Conservation (phyloP, 2,797 vertebrate genomes). For the Melopsittacus undulatus region DNA sequence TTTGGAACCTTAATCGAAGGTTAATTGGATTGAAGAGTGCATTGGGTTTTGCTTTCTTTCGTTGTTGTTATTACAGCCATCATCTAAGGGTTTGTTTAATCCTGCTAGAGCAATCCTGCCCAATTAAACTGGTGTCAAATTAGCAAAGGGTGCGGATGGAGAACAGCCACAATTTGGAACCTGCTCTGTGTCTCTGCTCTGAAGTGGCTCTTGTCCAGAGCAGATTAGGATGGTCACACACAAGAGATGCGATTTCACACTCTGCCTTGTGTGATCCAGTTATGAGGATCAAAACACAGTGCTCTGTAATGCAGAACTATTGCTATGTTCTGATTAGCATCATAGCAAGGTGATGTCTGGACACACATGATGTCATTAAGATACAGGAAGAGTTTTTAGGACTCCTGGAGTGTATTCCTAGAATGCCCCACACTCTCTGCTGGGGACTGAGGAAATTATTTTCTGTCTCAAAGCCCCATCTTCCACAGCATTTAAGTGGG, state of each 20-base stretch:
- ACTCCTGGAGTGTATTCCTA: background rate
- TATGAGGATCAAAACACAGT: background rate
- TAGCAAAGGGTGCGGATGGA: constrained; percentile 21
- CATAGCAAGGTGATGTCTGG: background rate
- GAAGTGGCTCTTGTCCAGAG: background rate
- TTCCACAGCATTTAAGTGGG: background rate
- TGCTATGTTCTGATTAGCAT: background rate
- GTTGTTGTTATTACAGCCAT: constrained; percentile 11
- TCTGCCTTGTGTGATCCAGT: background rate
- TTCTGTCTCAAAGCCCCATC: background rate
- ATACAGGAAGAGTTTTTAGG: background rate
- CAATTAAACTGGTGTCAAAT: constrained; percentile 72
- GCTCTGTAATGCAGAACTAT: background rate
- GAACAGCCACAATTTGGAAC: background rate
- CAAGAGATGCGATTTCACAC: background rate
- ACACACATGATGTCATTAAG: background rate
- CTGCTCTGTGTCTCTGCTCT: background rate
- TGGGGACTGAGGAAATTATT: background rate
- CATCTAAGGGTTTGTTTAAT: constrained; percentile 56
- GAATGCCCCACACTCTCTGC: background rate
- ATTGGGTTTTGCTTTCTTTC: constrained; percentile 51
- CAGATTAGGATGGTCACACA: background rate
- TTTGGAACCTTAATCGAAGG: constrained; percentile 79
- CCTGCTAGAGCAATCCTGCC: constrained; percentile 28
- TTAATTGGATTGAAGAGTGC: constrained; percentile 80